Percentiles rank a stretch among this genome's conserved stretches.
These are phyloP conservation scores for Achlya flavicornis DNA, from an alignment of 2,888 invertebrate species.

Conservation along the genomic window DNA sequence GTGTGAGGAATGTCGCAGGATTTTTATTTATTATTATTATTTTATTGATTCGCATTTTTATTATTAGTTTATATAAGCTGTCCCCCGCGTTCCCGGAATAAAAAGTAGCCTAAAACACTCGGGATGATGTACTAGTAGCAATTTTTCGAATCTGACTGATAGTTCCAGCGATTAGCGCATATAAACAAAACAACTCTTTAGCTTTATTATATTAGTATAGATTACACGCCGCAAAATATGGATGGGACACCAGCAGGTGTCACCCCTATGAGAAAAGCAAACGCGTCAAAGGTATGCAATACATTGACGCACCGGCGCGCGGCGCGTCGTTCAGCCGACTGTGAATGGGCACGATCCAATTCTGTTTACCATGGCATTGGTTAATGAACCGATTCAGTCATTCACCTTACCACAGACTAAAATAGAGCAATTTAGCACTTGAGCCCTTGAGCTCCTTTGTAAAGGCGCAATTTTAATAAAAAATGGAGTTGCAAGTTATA, in stretches of 20 bases:
- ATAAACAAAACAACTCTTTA: too few species aligned
- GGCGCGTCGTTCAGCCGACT: neutral
- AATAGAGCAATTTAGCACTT: neutral
- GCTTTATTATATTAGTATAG: too few species aligned
- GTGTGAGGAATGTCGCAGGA: too few species aligned
- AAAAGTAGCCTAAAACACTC: too few species aligned
- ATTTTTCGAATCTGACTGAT: too few species aligned
- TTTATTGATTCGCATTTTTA: too few species aligned
- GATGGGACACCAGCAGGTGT: neutral
- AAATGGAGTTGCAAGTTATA: too few species aligned
- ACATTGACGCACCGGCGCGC: neutral
- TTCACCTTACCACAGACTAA: neutral
- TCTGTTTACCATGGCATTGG: neutral
- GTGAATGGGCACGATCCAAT: neutral
- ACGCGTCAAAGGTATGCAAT: slow-evolving; percentile 1
- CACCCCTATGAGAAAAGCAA: neutral
- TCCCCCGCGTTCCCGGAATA: too few species aligned
- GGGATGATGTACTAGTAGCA: too few species aligned
- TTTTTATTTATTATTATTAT: too few species aligned
- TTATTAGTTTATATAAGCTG: too few species aligned
- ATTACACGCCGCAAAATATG: neutral
- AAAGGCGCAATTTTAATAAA: neutral
- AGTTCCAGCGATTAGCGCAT: too few species aligned
- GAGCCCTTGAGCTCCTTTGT: neutral
- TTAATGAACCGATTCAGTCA: neutral